Conservation (phyloP, 2,113 vertebrate genomes). For the Pterocles orientalis region DNA sequence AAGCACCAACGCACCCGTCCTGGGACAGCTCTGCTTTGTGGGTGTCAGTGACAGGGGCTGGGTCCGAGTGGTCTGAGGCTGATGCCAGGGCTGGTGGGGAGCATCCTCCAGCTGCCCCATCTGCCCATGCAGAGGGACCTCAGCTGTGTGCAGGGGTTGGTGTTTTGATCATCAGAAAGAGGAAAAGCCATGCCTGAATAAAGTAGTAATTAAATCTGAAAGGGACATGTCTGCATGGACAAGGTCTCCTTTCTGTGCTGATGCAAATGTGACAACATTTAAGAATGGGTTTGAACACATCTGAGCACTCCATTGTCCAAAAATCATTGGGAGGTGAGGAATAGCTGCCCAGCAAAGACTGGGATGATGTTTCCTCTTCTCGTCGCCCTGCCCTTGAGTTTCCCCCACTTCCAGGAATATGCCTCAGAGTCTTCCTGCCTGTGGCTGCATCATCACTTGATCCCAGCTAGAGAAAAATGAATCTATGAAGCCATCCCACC, state of each 20-base stretch:
- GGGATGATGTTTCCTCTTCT: neutral
- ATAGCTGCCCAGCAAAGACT: neutral
- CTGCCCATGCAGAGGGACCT: neutral
- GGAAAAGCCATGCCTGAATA: neutral
- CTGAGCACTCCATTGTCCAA: neutral
- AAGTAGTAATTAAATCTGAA: neutral
- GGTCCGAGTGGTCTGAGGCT: neutral
- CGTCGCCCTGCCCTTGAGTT: rapidly evolving
- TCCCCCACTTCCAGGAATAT: neutral
- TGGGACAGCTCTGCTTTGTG: no score
- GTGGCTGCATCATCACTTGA: neutral
- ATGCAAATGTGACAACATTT: neutral
- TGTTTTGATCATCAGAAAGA: neutral
- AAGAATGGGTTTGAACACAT: neutral
- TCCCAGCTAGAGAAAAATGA: neutral
- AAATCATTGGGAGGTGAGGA: neutral
- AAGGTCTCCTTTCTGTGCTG: neutral
- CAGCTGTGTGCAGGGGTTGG: rapidly evolving
- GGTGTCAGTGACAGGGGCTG: neutral
- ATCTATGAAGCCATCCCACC: rapidly evolving
- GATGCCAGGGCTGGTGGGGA: neutral
- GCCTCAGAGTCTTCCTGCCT: rapidly evolving
- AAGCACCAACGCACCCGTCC: rapidly evolving
- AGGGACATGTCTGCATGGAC: neutral
- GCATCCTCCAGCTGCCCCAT: neutral